Evolutionary conservation across 2,113 vertebrate species (phyloP).

Genomic region (Chlorodrepanis virens): DNA sequence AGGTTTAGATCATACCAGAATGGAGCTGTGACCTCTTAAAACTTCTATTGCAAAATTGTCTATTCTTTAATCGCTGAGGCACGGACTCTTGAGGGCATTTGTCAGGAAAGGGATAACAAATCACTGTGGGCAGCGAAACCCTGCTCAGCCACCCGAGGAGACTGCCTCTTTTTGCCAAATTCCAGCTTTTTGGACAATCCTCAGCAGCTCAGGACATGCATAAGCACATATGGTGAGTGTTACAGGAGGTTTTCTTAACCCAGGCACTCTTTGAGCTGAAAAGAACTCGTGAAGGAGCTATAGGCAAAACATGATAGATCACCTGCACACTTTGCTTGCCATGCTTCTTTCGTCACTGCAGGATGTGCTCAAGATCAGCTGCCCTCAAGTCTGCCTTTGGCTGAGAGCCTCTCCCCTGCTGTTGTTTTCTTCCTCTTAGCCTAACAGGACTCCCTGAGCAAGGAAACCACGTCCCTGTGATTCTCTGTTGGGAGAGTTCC

Average conservation of each 20-base stretch:
- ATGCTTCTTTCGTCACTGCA: not conserved
- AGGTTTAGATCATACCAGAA: not conserved
- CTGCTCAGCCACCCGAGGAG: not conserved
- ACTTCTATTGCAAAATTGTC: not conserved
- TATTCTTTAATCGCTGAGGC: not conserved
- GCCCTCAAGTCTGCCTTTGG: not conserved
- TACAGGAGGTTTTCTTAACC: slow-evolving; percentile 6
- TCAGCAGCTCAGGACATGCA: not conserved
- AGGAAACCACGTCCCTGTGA: not conserved
- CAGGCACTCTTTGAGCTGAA: not conserved
- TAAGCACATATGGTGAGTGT: not conserved
- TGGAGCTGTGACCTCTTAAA: not conserved
- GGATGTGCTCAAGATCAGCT: not conserved
- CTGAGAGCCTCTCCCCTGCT: not conserved
- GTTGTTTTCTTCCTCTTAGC: slow-evolving; percentile 35
- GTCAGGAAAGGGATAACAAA: not conserved
- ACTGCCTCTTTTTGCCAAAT: not conserved
- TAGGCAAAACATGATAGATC: not conserved
- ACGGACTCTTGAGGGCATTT: not conserved
- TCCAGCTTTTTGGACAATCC: not conserved
- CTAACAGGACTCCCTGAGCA: not conserved
- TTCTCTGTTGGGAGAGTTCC: not conserved
- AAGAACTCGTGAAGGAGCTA: not conserved
- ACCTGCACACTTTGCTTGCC: not conserved
- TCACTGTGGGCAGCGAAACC: not conserved